Conservation (phyloP, 2,888 invertebrate species). For the Horisme vitalbata region DNA sequence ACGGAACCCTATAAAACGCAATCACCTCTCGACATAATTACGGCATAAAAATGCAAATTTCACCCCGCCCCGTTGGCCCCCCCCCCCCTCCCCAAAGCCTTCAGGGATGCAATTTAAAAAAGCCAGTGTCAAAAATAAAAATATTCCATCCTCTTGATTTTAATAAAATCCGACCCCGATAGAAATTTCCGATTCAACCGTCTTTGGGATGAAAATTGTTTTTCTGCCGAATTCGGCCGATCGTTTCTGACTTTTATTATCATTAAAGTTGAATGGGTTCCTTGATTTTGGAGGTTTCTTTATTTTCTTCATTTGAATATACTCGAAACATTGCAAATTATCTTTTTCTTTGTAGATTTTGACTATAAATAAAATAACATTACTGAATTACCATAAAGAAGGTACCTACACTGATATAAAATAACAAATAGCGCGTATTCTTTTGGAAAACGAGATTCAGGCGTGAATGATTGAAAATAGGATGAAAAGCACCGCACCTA, state of each 20-base stretch:
- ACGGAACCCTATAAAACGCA: slow-evolving; percentile 25
- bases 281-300: slow-evolving; percentile 2
- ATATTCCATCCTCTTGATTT: slow-evolving; percentile 32
- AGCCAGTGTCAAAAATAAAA: slow-evolving; percentile 33
- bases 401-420: too few species aligned
- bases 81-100: slow-evolving; percentile 19
- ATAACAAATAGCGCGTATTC: too few species aligned
- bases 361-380: too few species aligned
- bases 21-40: slow-evolving; percentile 29
- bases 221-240: slow-evolving; percentile 25
- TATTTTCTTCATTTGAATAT: too few species aligned
- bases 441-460: too few species aligned
- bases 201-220: slow-evolving; percentile 26
- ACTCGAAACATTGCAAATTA: not conserved
- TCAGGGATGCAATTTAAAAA: slow-evolving; percentile 31
- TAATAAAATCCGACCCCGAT: slow-evolving; percentile 34
- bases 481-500: too few species aligned
- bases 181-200: slow-evolving; percentile 33
- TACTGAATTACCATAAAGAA: too few species aligned
- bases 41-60: slow-evolving; percentile 33
- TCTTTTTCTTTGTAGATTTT: too few species aligned
- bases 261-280: slow-evolving; percentile 27
- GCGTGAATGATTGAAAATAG: too few species aligned
- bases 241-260: slow-evolving; percentile 30
- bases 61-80: slow-evolving; percentile 9